Conservation (phyloP, 2,888 invertebrate species). For the Drosophila gaucha region DNA sequence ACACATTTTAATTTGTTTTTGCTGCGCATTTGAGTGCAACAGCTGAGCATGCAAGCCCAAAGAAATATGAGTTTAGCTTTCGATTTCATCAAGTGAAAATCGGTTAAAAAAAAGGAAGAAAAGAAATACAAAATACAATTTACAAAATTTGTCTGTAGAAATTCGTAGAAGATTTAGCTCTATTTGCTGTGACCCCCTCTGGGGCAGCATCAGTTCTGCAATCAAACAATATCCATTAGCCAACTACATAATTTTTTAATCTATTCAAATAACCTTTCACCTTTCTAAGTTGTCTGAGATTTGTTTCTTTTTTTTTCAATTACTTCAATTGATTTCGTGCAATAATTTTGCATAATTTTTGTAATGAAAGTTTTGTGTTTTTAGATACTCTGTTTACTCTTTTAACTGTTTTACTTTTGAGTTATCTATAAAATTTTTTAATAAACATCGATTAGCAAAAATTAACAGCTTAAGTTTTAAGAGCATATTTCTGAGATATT, state of each 20-base stretch:
- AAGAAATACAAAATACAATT: neutral
- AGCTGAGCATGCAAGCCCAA: slow-evolving; percentile 73
- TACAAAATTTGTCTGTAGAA: no score
- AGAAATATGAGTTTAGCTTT: slow-evolving; percentile 45
- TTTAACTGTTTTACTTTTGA: no score
- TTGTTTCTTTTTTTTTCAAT: slow-evolving; percentile 27
- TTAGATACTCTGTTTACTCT: no score
- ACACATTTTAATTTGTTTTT: slow-evolving; percentile 67
- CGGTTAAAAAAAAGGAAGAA: neutral
- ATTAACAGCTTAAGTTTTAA: neutral
- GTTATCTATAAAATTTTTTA: no score
- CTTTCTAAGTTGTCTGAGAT: slow-evolving; percentile 5
- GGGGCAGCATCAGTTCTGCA: slow-evolving; percentile 4
- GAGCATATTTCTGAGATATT: neutral
- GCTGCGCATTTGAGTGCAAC: slow-evolving; percentile 81
- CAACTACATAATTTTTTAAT: slow-evolving; percentile 4
- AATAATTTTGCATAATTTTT: slow-evolving; percentile 28
- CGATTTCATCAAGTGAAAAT: slow-evolving; percentile 64
- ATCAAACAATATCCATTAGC: slow-evolving; percentile 20
- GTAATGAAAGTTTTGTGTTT: slow-evolving; percentile 25
- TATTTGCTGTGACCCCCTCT: neutral
- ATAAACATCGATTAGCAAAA: neutral
- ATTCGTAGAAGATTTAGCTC: slow-evolving; percentile 4
- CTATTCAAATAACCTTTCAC: slow-evolving; percentile 28
- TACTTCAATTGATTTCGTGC: slow-evolving; percentile 22